Percentiles rank a stretch among this genome's conserved stretches.
These are phyloP conservation scores for Tenthredo scrophulariae DNA, from an alignment of 2,888 invertebrate species.

Conservation along the genomic window DNA sequence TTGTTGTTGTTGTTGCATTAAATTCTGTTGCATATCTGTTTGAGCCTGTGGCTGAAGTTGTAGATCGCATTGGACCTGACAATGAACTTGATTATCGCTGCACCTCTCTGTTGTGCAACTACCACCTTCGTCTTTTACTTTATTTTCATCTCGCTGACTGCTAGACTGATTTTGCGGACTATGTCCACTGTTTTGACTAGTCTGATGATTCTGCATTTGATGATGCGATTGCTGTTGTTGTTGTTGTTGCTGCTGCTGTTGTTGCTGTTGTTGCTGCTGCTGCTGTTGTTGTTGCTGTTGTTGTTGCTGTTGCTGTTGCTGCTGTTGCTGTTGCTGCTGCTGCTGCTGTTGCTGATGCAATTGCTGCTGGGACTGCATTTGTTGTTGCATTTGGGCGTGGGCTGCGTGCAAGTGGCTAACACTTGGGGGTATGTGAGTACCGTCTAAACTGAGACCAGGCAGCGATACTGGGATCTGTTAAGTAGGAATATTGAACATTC, in stretches of 20 bases:
- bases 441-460: constrained; percentile 75
- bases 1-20: constrained; percentile 77
- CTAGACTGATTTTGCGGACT: constrained; percentile 69
- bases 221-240: constrained; percentile 74
- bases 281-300: constrained; percentile 73
- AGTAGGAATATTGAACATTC: neutral
- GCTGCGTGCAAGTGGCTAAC: constrained; percentile 74
- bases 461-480: constrained; percentile 76
- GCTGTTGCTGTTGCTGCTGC: constrained; percentile 72
- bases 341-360: constrained; percentile 73
- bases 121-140: constrained; percentile 74
- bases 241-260: constrained; percentile 71
- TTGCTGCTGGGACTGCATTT: constrained; percentile 71
- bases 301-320: constrained; percentile 71
- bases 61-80: constrained; percentile 77
- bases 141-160: constrained; percentile 78
- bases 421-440: constrained; percentile 74
- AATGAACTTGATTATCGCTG: constrained; percentile 76
- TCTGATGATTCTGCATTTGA: constrained; percentile 75
- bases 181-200: constrained; percentile 78
- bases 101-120: constrained; percentile 75
- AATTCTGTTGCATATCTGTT: constrained; percentile 75
- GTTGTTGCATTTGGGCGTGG: constrained; percentile 69
- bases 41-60: constrained; percentile 76
- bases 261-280: constrained; percentile 70